Conservation (phyloP, 2,797 vertebrate genomes). For the Pipistrellus pygmaeus region DNA sequence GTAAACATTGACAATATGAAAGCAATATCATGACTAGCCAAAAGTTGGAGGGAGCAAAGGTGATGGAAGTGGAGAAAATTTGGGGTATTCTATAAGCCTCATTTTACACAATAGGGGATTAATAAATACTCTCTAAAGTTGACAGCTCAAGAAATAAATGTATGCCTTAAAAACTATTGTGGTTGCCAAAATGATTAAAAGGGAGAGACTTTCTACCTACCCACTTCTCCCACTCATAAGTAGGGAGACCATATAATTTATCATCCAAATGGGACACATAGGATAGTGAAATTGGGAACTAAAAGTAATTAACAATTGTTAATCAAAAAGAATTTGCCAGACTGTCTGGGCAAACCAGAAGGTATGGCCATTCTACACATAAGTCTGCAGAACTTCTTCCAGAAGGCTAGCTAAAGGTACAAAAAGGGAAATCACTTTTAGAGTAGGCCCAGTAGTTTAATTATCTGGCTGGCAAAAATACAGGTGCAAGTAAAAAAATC, state of each 20-base stretch:
- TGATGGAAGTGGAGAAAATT: background rate
- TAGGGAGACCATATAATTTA: background rate
- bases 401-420: background rate
- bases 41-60: background rate
- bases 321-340: conserved; percentile 17
- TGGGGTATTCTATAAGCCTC: background rate
- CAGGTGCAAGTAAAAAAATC: conserved; percentile 58
- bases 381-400: conserved; percentile 40
- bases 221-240: background rate
- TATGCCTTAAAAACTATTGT: background rate
- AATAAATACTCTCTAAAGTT: background rate
- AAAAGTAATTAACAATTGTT: conserved; percentile 49
- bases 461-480: conserved; percentile 56
- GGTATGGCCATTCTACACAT: background rate
- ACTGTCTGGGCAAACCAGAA: conserved; percentile 8
- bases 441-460: conserved; percentile 53
- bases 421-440: conserved; percentile 54
- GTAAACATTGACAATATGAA: background rate
- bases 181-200: background rate
- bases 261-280: conserved; percentile 1
- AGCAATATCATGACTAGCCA: background rate
- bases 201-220: background rate
- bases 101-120: background rate
- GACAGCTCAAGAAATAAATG: background rate
- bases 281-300: background rate